Conservation (phyloP, 2,797 vertebrate species). For the Tamandua tetradactyla region DNA sequence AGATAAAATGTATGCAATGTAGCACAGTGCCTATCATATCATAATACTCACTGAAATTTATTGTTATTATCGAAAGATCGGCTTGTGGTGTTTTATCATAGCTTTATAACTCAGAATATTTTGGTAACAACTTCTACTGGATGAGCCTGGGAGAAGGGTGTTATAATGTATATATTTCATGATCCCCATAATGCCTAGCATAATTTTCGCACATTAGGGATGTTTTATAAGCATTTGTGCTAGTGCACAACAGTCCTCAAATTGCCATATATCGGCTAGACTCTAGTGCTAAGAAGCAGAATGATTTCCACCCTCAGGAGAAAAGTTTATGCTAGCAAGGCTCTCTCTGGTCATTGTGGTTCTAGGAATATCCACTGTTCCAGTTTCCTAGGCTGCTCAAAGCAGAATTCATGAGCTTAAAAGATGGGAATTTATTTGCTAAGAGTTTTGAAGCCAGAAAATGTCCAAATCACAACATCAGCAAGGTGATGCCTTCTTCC, state of each 20-base stretch:
- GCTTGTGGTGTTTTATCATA: constrained; percentile 3
- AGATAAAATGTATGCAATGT: neutral
- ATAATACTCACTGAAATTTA: neutral
- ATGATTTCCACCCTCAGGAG: neutral
- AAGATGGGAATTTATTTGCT: too few relatives aligned
- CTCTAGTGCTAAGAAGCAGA: neutral
- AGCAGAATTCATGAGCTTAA: too few relatives aligned
- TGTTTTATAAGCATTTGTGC: neutral
- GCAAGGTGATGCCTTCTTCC: too few relatives aligned
- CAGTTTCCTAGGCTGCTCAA: too few relatives aligned
- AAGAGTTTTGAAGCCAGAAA: too few relatives aligned
- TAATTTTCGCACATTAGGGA: neutral
- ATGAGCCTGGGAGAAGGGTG: neutral
- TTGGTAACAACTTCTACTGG: neutral
- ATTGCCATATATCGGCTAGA: neutral
- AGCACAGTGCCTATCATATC: neutral
- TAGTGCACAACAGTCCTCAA: neutral
- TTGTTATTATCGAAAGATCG: neutral
- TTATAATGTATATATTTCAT: neutral
- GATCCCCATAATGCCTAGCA: neutral
- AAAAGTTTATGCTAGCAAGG: neutral
- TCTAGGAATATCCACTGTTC: too few relatives aligned
- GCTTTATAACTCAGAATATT: neutral
- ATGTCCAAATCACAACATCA: too few relatives aligned
- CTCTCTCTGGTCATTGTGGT: neutral